Percentiles rank a stretch among this genome's conserved stretches.
These are phyloP conservation scores for Alcedo atthis DNA, from an alignment of 2,797 vertebrate genomes.

Conservation along the genomic window DNA sequence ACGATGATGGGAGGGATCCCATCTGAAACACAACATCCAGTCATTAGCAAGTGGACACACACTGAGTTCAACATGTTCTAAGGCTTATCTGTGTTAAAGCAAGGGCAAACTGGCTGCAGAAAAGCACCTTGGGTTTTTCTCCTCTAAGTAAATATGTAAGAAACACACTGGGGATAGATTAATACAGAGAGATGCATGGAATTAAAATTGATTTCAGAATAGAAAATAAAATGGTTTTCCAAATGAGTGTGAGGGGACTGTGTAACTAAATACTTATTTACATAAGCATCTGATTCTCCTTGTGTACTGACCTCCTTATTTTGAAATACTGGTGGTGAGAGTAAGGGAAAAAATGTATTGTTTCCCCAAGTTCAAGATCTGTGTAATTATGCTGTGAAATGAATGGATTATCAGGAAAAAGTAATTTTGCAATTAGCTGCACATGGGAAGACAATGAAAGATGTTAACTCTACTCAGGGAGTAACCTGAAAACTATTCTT, in stretches of 20 bases:
- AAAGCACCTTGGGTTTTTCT: background rate
- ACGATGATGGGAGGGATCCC: background rate
- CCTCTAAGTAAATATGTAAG: background rate
- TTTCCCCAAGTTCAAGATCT: background rate
- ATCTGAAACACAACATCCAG: background rate
- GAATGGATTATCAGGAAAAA: background rate
- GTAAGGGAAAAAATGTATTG: background rate
- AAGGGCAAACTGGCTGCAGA: background rate
- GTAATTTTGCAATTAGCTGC: background rate
- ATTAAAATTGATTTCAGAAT: background rate
- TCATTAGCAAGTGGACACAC: background rate
- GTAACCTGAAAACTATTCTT: background rate
- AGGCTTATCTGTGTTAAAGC: background rate
- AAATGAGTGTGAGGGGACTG: background rate
- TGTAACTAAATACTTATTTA: background rate
- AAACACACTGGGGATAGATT: background rate
- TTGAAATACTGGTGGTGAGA: background rate
- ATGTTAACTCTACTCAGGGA: background rate
- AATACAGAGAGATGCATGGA: background rate
- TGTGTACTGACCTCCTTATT: background rate
- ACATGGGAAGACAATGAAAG: background rate
- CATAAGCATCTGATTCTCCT: background rate
- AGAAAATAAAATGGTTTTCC: background rate
- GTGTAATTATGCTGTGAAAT: background rate
- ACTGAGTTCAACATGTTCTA: background rate